These are phyloP conservation scores for Theonella swinhoei DNA, from an alignment of 37 sponge, comb jelly and placozoan species.

Conservation along the genomic window DNA sequence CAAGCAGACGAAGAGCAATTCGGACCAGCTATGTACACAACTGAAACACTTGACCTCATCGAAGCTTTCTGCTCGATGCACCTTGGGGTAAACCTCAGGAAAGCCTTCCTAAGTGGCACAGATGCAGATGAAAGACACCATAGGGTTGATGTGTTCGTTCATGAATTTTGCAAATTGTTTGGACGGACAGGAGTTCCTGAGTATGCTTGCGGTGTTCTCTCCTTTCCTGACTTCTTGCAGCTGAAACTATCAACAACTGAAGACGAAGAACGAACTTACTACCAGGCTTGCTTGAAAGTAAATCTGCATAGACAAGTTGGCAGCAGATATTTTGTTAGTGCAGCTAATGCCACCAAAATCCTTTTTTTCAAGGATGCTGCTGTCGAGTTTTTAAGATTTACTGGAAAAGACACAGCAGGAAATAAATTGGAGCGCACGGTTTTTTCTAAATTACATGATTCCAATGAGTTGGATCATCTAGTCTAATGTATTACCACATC, in stretches of 20 bases:
- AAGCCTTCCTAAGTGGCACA: constrained; percentile 41
- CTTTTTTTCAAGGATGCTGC: constrained; percentile 44
- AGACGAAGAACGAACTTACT: constrained; percentile 25
- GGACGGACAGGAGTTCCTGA: constrained; percentile 35
- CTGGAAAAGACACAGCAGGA: constrained; percentile 18
- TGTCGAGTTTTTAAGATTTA: constrained; percentile 33
- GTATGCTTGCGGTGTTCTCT: constrained; percentile 36
- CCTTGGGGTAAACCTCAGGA: constrained; percentile 47
- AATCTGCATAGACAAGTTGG: constrained; percentile 48
- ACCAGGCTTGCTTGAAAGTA: constrained; percentile 14
- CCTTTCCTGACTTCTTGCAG: constrained; percentile 45
- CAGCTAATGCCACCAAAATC: constrained; percentile 39
- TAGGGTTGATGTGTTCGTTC: constrained; percentile 42
- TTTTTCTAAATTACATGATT: constrained; percentile 28
- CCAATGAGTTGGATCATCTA: constrained; percentile 19
- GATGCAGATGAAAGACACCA: neutral
- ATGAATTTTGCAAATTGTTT: constrained; percentile 61
- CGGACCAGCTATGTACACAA: constrained; percentile 26
- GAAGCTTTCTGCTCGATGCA: constrained; percentile 61
- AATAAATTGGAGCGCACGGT: constrained; percentile 42
- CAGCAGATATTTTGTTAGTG: constrained; percentile 55
- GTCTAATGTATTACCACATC: constrained; percentile 45
- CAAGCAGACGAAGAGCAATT: constrained; percentile 21
- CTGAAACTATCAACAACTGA: constrained; percentile 3
- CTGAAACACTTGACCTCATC: constrained; percentile 33